Evolutionary conservation across 2,888 invertebrate species (phyloP).

Genomic region (Mesorhabditis spiculigera): DNA sequence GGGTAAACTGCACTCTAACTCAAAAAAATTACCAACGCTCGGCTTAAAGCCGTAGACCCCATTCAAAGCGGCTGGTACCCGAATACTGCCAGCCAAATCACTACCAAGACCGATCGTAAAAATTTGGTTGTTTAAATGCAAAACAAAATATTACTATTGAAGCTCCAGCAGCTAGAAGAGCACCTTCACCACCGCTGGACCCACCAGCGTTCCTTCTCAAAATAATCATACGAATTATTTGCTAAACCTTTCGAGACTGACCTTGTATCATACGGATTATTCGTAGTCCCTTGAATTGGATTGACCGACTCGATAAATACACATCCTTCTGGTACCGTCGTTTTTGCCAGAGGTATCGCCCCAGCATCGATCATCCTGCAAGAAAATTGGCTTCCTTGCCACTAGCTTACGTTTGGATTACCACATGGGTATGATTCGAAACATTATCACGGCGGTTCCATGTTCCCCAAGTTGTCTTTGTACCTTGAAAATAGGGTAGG

Average conservation of each 20-base stretch:
- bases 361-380: not conserved
- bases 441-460: not conserved
- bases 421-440: not conserved
- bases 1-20: not conserved
- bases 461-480: conserved; percentile 1
- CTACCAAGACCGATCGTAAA: not conserved
- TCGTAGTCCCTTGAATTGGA: conserved; percentile 6
- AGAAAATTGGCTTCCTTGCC: not conserved
- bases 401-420: not conserved
- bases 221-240: not conserved
- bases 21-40: not conserved
- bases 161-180: not conserved
- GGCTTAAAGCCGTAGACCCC: conserved; percentile 1
- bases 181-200: conserved; percentile 1
- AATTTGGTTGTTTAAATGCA: not conserved
- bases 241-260: not conserved
- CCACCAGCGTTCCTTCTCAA: conserved; percentile 3
- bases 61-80: not conserved
- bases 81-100: not conserved
- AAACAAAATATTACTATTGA: not conserved
- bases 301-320: conserved; percentile 1
- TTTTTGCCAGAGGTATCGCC: not conserved
- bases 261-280: conserved; percentile 4
- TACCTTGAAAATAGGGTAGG: not conserved
- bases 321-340: not conserved